These are phyloP conservation scores for Euzophera pinguis DNA, from an alignment of 2,888 invertebrate species.

Conservation along the genomic window DNA sequence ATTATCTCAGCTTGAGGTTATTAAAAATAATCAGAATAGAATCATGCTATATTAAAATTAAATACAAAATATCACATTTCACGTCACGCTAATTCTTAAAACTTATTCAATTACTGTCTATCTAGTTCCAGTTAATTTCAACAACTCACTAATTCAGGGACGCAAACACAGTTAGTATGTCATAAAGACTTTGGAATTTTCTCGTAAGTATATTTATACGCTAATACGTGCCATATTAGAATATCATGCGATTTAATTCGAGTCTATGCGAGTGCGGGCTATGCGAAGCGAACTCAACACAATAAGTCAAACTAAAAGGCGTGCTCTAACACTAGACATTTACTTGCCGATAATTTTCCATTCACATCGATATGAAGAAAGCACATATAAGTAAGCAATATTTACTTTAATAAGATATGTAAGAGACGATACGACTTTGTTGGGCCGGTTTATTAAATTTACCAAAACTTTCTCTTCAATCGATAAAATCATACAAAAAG, in stretches of 20 bases:
- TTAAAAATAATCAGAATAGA: too few relatives aligned
- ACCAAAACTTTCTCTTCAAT: too few relatives aligned
- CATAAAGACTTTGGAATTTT: background rate
- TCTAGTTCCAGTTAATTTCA: too few relatives aligned
- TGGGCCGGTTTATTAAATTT: background rate
- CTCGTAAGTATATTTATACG: background rate
- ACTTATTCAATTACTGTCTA: too few relatives aligned
- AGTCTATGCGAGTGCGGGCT: slow-evolving; percentile 43
- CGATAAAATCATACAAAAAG: too few relatives aligned
- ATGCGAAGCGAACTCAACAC: slow-evolving; percentile 61
- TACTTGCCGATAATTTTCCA: slow-evolving; percentile 19
- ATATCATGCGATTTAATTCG: slow-evolving; percentile 32
- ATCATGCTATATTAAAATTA: too few relatives aligned
- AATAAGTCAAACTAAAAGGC: slow-evolving; percentile 28
- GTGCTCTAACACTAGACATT: slow-evolving; percentile 28
- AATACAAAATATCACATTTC: too few relatives aligned
- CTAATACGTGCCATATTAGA: slow-evolving; percentile 1
- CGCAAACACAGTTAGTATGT: background rate
- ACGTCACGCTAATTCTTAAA: too few relatives aligned
- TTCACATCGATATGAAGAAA: slow-evolving; percentile 11
- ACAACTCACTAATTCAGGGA: too few relatives aligned
- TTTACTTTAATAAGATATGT: background rate
- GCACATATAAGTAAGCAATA: background rate
- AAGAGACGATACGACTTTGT: background rate
- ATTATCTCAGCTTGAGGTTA: too few relatives aligned